phyloP scores from a whole-genome alignment of 2,797 vertebrate species.

The Notamacropus eugenii region DNA sequence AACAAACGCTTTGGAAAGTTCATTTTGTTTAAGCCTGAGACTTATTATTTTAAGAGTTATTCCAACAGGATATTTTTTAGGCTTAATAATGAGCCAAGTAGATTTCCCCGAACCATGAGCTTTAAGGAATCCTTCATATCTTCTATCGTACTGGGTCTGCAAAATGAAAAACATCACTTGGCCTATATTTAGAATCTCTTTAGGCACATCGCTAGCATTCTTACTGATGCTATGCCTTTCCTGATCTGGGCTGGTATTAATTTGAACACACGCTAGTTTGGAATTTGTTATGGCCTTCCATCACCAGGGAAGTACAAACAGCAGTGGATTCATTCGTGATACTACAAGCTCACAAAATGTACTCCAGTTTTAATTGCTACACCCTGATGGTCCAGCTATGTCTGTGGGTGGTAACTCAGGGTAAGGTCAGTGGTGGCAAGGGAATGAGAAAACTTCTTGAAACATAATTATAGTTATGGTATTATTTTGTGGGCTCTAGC shows the following conservation, averaged over 20 bases:
- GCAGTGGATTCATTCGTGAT: slow-evolving; percentile 67
- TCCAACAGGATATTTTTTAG: slow-evolving; percentile 33
- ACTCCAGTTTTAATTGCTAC: slow-evolving; percentile 40
- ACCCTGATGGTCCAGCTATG: slow-evolving; percentile 7
- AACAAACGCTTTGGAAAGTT: background rate
- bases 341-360: slow-evolving; percentile 60
- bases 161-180: slow-evolving; percentile 63
- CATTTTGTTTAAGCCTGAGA: background rate
- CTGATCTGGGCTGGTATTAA: slow-evolving; percentile 82
- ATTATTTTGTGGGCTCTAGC: background rate
- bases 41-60: slow-evolving; percentile 39
- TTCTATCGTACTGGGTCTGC: slow-evolving; percentile 75
- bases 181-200: slow-evolving; percentile 81
- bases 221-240: slow-evolving; percentile 79
- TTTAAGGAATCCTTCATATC: slow-evolving; percentile 74
- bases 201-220: slow-evolving; percentile 81
- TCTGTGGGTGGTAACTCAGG: slow-evolving; percentile 64
- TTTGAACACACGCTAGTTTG: slow-evolving; percentile 80
- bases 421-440: slow-evolving; percentile 40
- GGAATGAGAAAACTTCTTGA: background rate
- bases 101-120: slow-evolving; percentile 12
- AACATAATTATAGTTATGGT: background rate
- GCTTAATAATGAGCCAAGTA: background rate
- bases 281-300: slow-evolving; percentile 78
- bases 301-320: slow-evolving; percentile 63